Conservation (phyloP, 2,888 invertebrate species). For the Microplitis deprimator region DNA sequence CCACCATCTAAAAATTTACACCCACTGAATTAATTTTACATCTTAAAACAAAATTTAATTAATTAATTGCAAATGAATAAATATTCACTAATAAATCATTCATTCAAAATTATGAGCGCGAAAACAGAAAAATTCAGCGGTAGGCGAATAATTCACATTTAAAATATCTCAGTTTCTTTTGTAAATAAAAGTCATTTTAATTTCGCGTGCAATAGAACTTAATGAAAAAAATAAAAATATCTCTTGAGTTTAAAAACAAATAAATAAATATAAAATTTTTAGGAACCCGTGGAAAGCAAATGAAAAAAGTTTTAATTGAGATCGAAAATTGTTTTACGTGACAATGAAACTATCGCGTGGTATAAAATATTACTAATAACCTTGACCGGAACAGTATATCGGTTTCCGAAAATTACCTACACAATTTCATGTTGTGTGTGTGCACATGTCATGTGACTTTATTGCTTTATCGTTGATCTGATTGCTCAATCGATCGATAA, state of each 20-base stretch:
- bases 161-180: neutral
- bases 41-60: neutral
- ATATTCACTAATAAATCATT: no score
- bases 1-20: neutral
- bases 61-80: neutral
- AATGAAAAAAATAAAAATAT: no score
- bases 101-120: neutral
- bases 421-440: neutral
- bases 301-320: slow-evolving; percentile 4
- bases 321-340: neutral
- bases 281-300: no score
- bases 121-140: neutral
- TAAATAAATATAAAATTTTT: no score
- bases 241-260: no score
- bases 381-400: neutral
- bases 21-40: neutral
- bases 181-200: neutral
- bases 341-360: neutral
- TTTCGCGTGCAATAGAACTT: no score
- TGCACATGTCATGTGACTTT: neutral
- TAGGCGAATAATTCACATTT: neutral
- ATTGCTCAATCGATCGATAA: slow-evolving; percentile 2
- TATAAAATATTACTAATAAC: neutral
- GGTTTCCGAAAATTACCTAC: neutral
- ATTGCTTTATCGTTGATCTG: neutral